These are phyloP conservation scores for Caenorhabditis sp. DNA, from an alignment of 2,888 invertebrate species.

Conservation along the genomic window DNA sequence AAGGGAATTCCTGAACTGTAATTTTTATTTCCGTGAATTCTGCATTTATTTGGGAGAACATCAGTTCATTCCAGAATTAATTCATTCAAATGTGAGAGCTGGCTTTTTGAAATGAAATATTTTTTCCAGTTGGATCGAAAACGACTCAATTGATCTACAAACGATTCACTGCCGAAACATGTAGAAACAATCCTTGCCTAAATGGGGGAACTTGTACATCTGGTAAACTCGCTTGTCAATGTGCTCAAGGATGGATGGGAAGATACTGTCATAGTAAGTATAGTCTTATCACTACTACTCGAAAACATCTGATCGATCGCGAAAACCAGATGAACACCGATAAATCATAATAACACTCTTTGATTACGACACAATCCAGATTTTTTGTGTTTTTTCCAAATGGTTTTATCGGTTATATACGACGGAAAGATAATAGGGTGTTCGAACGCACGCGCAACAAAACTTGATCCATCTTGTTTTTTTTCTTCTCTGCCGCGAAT, in stretches of 20 bases:
- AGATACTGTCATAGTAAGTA: constrained; percentile 69
- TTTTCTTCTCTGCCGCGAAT: background rate
- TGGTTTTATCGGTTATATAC: background rate
- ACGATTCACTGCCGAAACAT: constrained; percentile 48
- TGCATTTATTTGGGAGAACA: too few species aligned
- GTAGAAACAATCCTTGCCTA: constrained; percentile 63
- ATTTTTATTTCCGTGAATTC: too few species aligned
- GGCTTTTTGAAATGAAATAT: background rate
- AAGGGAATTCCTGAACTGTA: too few species aligned
- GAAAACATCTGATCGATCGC: background rate
- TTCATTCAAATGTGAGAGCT: too few species aligned
- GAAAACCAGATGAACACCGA: background rate
- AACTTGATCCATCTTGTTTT: background rate
- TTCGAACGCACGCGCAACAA: background rate
- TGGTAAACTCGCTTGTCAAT: constrained; percentile 67
- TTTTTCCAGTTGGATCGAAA: constrained; percentile 39
- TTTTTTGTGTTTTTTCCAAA: constrained; percentile 11
- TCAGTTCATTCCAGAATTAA: too few species aligned
- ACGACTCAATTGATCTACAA: constrained; percentile 48
- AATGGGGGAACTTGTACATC: constrained; percentile 66
- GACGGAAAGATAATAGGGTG: background rate
- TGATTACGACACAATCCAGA: constrained; percentile 12
- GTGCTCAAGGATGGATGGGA: constrained; percentile 70
- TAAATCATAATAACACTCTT: background rate
- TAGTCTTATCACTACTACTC: background rate